Base-by-base conservation (phyloP, 1,140 invertebrate genomes). In the Eumaeus atala region DNA sequence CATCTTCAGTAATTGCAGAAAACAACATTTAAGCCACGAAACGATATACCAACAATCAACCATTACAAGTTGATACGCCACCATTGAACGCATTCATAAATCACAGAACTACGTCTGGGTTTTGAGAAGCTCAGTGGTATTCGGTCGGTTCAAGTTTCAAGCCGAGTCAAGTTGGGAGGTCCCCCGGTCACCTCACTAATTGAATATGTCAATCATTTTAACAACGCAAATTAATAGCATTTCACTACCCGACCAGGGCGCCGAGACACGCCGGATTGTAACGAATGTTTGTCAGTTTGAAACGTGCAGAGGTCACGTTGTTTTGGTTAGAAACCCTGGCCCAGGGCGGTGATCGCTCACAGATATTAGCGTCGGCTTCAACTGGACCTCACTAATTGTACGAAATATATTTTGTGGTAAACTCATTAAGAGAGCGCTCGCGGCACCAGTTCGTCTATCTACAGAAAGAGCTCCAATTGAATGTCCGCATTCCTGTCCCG, bases 171-270 rank as follows among this genome's bases (percentile, higher is more conserved):
- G 82, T 76, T 87, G 86, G 83, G 84, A 87, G 86, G 86, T 87
- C 86, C 74, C 72, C 64, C 80, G 82, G 84, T 87, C 86, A 87
- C 79, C 77, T 77, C 65, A 70, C 83, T 88, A 88, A 88, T 87
- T 88, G 86, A 87, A 88, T 78, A 75, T 87, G 86, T 85, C 86
- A 88, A 88, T 88, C 86, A 88, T 86, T 83, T 86, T 84, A 87
- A 87, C 82, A 86, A 87, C 77, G 77, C 74, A 87, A 88, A 88
- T 88, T 81, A 87, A 84, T 84, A 77, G 77, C 76, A 76, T 76
- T 77, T 72, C 79, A 72, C 62, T 72, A 72, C 59, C n/a, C 61
- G 70, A 50, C 82, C 75, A 82, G 59, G 65, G 53, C 70, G 73
- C n/a, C 40, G 51, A 67, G 76, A 54, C 42, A 28, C 40, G 40